A percentile compares a stretch with the other conserved stretches of the same genome.
phyloP scores from a whole-genome alignment of 2,888 invertebrate genomes.

The Rotaria socialis region DNA sequence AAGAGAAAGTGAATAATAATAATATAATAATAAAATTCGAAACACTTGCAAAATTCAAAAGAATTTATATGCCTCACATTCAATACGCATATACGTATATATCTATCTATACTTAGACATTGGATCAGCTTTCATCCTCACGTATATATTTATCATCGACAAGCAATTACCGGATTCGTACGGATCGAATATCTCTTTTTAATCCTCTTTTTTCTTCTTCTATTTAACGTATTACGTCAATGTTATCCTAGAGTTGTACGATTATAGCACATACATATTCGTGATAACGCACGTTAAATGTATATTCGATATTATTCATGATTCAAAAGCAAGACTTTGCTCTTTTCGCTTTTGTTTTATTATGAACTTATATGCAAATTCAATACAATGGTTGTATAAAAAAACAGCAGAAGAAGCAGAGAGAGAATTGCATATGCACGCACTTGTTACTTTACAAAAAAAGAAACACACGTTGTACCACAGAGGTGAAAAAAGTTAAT shows the following conservation, averaged over 20 bases:
- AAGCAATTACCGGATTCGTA: constrained; percentile 4
- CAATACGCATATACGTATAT: background rate
- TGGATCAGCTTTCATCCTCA: constrained; percentile 7
- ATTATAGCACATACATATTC: background rate
- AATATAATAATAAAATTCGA: background rate
- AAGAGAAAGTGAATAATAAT: constrained; percentile 25
- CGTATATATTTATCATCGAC: background rate
- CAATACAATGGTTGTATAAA: background rate
- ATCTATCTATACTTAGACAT: background rate
- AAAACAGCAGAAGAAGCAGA: background rate
- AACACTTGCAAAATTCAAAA: background rate
- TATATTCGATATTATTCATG: background rate
- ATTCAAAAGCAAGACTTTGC: background rate
- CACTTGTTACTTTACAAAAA: background rate
- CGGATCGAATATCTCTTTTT: constrained; percentile 9
- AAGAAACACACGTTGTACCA: background rate
- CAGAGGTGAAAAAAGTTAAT: constrained; percentile 8
- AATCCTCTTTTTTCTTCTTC: background rate
- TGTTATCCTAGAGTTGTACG: constrained; percentile 10
- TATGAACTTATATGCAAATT: background rate
- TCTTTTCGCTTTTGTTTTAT: constrained; percentile 3
- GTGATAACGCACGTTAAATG: background rate
- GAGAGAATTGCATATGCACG: background rate
- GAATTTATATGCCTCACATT: background rate
- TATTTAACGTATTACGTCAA: background rate